A percentile compares a stretch with the other conserved stretches of the same genome.
Evolutionary conservation across 2,888 invertebrate species (phyloP).

Genomic region (Pinctada fucata): DNA sequence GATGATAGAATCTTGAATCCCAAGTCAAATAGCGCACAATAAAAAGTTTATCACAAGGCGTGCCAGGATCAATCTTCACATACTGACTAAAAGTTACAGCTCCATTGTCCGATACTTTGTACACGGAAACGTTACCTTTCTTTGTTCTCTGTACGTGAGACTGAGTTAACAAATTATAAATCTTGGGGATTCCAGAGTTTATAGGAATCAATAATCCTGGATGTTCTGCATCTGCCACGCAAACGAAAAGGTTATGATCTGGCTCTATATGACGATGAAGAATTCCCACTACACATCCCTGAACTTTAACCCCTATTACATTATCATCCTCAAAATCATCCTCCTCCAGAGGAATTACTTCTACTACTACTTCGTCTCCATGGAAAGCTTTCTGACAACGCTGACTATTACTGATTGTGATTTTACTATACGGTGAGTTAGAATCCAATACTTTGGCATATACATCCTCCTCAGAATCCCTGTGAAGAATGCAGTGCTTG

Average conservation of each 20-base stretch:
- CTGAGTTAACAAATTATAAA: constrained; percentile 61
- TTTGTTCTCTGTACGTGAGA: constrained; percentile 45
- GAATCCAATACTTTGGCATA: constrained; percentile 51
- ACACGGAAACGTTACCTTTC: constrained; percentile 62
- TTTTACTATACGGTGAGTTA: constrained; percentile 28
- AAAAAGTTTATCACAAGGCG: constrained; percentile 63
- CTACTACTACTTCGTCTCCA: constrained; percentile 70
- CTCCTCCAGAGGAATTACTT: constrained; percentile 50
- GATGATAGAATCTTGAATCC: constrained; percentile 61
- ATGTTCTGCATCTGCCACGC: constrained; percentile 61
- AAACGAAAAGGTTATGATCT: constrained; percentile 65
- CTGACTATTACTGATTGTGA: constrained; percentile 53
- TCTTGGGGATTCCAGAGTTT: constrained; percentile 60
- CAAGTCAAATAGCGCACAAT: constrained; percentile 70
- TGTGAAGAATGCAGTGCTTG: constrained; percentile 60
- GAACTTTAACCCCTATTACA: constrained; percentile 31
- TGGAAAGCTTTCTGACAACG: constrained; percentile 66
- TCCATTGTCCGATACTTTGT: constrained; percentile 54
- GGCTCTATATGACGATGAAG: constrained; percentile 61
- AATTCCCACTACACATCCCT: constrained; percentile 68
- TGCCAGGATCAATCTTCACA: constrained; percentile 56
- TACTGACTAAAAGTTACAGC: constrained; percentile 62
- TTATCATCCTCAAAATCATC: constrained; percentile 36
- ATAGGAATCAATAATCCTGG: constrained; percentile 69
- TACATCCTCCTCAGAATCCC: constrained; percentile 40